Evolutionary conservation across 2,113 vertebrate genomes (phyloP), one percentile per base, ranked within the genome.

Genomic region (Zosterops hypoxanthus): DNA sequence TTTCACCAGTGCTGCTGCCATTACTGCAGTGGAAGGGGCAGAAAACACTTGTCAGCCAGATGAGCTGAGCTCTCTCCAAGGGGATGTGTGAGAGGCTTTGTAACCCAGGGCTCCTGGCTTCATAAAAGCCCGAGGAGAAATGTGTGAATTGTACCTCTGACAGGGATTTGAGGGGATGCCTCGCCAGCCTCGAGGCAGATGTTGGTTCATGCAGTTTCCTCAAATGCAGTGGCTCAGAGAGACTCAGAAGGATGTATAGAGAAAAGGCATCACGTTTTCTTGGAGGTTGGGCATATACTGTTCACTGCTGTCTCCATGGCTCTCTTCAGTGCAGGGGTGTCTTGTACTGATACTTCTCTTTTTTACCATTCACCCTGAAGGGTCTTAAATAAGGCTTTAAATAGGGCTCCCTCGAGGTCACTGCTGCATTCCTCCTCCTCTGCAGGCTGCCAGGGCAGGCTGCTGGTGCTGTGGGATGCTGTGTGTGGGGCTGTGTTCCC

Each of bases 381-480:
- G 21, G 22, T 84, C 29, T 41, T 36, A 46, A 64, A 59, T 17
- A 92, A 49, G 53, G 29, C 34, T 84, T 86, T 46, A 69, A 72
- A 22, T 3, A 39, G 73, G 70, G 44, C 41, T 92, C 75, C 41
- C 44, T 68, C 61, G 28, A 71, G 92, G 73, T 65, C 81, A 19
- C 57, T 81, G 71, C 77, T 89, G 42, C 0, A 0, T 1, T 1
- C 2, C 11, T 44, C 24, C 49, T 80, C 26, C 31, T 73, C 39
- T 53, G 47, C 60, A 44, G 55, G 34, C 60, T 92, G 31, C 65
- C 63, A 69, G 72, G 79, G 70, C 82, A 50, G 42, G 53, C 70
- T 0, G 0, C 36, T 53, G 25, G 20, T 84, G 77, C 64, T 39
- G 24, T 52, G 78, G 14, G n/a, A 29, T 83, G 64, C 34, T 50